Conservation (phyloP, 2,113 vertebrate genomes). For the Barnardius zonarius region DNA sequence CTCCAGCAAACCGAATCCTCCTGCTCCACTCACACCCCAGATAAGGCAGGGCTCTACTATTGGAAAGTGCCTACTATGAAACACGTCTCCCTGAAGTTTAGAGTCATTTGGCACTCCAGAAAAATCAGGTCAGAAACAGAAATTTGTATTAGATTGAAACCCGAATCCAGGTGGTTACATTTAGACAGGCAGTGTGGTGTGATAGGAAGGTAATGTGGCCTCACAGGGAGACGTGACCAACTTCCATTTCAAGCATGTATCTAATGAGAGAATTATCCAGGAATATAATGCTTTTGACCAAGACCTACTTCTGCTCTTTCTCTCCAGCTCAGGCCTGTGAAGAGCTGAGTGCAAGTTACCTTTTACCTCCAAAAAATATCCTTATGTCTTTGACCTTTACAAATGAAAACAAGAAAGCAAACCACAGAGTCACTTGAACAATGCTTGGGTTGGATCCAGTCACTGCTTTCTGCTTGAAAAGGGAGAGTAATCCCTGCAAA, state of each 20-base stretch:
- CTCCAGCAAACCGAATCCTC: neutral
- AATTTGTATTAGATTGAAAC: neutral
- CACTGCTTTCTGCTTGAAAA: constrained; percentile 53
- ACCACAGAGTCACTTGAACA: constrained; percentile 45
- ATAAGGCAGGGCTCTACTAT: neutral
- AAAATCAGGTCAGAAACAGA: neutral
- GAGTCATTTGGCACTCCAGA: neutral
- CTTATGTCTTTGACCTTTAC: constrained; percentile 15
- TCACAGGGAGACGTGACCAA: neutral
- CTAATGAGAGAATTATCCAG: neutral
- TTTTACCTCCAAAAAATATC: neutral
- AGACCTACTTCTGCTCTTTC: neutral
- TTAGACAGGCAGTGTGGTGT: neutral
- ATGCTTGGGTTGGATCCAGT: constrained; percentile 47
- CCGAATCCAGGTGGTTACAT: neutral
- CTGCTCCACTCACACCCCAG: neutral
- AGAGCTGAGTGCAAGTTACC: neutral
- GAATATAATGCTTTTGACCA: neutral
- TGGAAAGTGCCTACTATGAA: neutral
- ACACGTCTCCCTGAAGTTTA: neutral
- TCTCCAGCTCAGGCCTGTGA: neutral
- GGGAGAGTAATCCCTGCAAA: constrained; percentile 25
- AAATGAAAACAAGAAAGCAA: constrained; percentile 35
- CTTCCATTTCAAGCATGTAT: neutral
- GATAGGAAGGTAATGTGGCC: neutral